phyloP scores from a whole-genome alignment of 2,113 vertebrate species.

The Mormoops blainvillei region DNA sequence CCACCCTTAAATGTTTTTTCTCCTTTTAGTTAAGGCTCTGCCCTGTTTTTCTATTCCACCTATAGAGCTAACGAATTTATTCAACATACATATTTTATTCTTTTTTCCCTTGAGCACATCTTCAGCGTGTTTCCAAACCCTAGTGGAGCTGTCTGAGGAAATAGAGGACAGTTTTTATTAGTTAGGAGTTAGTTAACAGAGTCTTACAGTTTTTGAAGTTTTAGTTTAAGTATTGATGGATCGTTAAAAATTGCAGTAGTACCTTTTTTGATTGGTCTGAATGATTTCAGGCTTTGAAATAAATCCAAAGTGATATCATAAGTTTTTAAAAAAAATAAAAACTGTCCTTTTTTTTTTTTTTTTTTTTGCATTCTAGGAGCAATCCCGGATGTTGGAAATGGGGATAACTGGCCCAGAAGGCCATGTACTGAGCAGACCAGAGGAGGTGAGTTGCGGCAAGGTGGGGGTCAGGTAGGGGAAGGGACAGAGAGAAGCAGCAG shows the following conservation, averaged over 20 bases:
- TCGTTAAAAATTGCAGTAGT: neutral
- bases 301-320: neutral
- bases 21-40: neutral
- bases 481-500: neutral
- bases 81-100: neutral
- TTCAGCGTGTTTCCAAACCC: neutral
- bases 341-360: neutral
- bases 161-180: neutral
- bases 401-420: slow-evolving; percentile 96
- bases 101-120: neutral
- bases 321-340: neutral
- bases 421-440: slow-evolving; percentile 94
- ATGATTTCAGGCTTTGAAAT: slow-evolving; percentile 43
- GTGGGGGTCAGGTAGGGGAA: accelerated
- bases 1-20: neutral
- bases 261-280: neutral
- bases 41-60: neutral
- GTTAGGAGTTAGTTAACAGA: neutral
- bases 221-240: neutral
- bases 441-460: slow-evolving; percentile 85
- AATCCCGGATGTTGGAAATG: slow-evolving; percentile 93
- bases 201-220: neutral
- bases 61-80: neutral
- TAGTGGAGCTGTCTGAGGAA: neutral
- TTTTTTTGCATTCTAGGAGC: slow-evolving; percentile 85